Percentiles rank a stretch among this genome's conserved stretches.
Conservation (phyloP, 2,888 invertebrate genomes). For the Plagodis pulveraria region DNA sequence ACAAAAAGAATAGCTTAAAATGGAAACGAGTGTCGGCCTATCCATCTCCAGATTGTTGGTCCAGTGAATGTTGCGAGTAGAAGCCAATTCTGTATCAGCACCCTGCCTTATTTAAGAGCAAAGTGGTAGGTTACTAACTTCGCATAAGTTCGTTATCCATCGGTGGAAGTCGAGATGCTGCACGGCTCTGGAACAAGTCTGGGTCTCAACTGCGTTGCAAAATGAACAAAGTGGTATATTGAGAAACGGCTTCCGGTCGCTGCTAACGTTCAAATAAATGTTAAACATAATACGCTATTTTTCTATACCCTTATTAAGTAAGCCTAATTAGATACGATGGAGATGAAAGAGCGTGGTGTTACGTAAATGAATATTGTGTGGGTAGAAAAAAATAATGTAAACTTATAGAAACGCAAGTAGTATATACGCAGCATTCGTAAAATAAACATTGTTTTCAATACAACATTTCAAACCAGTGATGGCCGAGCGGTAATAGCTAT, state of each 20-base stretch:
- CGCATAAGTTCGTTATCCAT: slow-evolving; percentile 61
- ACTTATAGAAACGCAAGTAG: slow-evolving; percentile 10
- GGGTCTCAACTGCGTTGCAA: slow-evolving; percentile 55
- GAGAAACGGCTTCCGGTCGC: slow-evolving; percentile 35
- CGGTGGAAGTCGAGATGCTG: slow-evolving; percentile 36
- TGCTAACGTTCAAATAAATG: slow-evolving; percentile 34
- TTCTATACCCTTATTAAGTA: slow-evolving; percentile 37
- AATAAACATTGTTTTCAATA: no score
- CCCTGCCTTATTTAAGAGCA: slow-evolving; percentile 40
- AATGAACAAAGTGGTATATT: slow-evolving; percentile 61
- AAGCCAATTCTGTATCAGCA: slow-evolving; percentile 56
- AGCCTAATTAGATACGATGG: slow-evolving; percentile 36
- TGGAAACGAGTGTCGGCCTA: slow-evolving; percentile 39
- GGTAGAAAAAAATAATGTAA: slow-evolving; percentile 15
- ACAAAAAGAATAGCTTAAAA: slow-evolving; percentile 43
- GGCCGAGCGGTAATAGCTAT: no score
- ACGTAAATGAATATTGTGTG: slow-evolving; percentile 22
- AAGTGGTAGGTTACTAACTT: slow-evolving; percentile 68
- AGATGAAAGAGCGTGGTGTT: slow-evolving; percentile 28
- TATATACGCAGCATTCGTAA: no score
- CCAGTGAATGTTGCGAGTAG: slow-evolving; percentile 40
- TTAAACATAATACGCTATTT: slow-evolving; percentile 35
- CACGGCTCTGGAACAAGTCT: slow-evolving; percentile 39
- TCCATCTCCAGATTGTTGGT: slow-evolving; percentile 55
- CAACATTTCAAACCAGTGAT: no score